Conservation (phyloP, 2,888 invertebrate species). For the Plagodis pulveraria region DNA sequence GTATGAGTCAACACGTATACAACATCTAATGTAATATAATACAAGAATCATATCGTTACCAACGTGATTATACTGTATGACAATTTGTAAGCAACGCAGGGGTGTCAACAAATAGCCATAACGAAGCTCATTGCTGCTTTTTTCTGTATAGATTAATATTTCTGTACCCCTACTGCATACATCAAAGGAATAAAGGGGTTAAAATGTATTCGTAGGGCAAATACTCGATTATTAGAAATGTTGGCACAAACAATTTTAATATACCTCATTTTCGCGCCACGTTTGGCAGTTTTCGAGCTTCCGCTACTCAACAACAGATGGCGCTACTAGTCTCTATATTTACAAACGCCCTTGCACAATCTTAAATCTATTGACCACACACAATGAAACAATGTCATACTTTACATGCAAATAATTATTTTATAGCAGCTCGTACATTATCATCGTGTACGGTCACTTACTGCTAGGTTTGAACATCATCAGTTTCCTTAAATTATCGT, state of each 20-base stretch:
- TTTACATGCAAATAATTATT: slow-evolving; percentile 31
- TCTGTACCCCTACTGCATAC: slow-evolving; percentile 77
- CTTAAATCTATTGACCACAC: slow-evolving; percentile 61
- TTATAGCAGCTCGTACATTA: slow-evolving; percentile 45
- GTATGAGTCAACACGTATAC: slow-evolving; percentile 53
- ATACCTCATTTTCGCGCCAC: slow-evolving; percentile 52
- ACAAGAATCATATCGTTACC: slow-evolving; percentile 62
- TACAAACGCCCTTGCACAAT: slow-evolving; percentile 61
- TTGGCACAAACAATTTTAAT: slow-evolving; percentile 79
- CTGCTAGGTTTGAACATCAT: slow-evolving; percentile 81
- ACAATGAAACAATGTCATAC: slow-evolving; percentile 55
- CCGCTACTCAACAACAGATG: slow-evolving; percentile 76
- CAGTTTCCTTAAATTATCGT: slow-evolving; percentile 67
- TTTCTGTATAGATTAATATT: slow-evolving; percentile 77
- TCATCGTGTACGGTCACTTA: slow-evolving; percentile 68
- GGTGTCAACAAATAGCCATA: slow-evolving; percentile 76
- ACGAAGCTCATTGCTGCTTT: slow-evolving; percentile 77
- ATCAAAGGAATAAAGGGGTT: slow-evolving; percentile 82
- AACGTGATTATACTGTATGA: slow-evolving; percentile 72
- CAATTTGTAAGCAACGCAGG: slow-evolving; percentile 66
- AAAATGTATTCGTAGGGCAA: slow-evolving; percentile 68
- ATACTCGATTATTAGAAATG: slow-evolving; percentile 79
- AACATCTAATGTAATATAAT: slow-evolving; percentile 70
- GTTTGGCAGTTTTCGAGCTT: slow-evolving; percentile 44
- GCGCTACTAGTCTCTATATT: slow-evolving; percentile 62